Conservation (phyloP, 2,888 invertebrate species). For the Parelbella ahira region DNA sequence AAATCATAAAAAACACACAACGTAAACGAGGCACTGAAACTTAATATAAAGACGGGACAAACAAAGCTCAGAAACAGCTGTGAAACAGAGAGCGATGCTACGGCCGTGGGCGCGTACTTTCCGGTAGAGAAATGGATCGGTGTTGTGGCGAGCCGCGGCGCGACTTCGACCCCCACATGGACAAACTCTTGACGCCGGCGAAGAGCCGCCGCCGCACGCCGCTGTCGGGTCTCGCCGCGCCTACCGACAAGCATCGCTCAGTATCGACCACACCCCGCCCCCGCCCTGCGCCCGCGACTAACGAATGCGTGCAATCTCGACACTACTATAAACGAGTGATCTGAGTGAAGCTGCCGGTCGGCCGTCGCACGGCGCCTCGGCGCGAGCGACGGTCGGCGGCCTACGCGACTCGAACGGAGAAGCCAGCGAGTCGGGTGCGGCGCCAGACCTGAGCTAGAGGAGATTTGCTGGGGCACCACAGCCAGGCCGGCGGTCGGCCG, state of each 20-base stretch:
- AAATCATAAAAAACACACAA: constrained; percentile 66
- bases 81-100: constrained; percentile 69
- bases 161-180: constrained; percentile 85
- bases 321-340: constrained; percentile 75
- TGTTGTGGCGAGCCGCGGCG: constrained; percentile 86
- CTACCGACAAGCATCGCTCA: constrained; percentile 75
- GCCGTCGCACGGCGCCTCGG: constrained; percentile 40
- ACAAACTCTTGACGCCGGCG: constrained; percentile 90
- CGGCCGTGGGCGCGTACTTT: constrained; percentile 85
- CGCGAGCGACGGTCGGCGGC: constrained; percentile 51
- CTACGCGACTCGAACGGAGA: constrained; percentile 65
- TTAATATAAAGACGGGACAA: constrained; percentile 66
- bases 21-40: constrained; percentile 67
- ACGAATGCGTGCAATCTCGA: constrained; percentile 72
- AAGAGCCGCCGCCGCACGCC: constrained; percentile 88
- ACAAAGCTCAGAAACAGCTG: constrained; percentile 67
- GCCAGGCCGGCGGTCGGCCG: constrained; percentile 78
- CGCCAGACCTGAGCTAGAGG: constrained; percentile 85
- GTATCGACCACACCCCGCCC: constrained; percentile 65
- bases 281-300: constrained; percentile 70
- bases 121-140: constrained; percentile 92
- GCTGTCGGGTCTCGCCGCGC: constrained; percentile 79
- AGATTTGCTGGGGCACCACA: constrained; percentile 83
- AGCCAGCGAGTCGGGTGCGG: constrained; percentile 66
- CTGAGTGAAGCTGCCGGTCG: constrained; percentile 62